Conservation (phyloP, 2,113 vertebrate genomes). For the Oncorhynchus masou region DNA sequence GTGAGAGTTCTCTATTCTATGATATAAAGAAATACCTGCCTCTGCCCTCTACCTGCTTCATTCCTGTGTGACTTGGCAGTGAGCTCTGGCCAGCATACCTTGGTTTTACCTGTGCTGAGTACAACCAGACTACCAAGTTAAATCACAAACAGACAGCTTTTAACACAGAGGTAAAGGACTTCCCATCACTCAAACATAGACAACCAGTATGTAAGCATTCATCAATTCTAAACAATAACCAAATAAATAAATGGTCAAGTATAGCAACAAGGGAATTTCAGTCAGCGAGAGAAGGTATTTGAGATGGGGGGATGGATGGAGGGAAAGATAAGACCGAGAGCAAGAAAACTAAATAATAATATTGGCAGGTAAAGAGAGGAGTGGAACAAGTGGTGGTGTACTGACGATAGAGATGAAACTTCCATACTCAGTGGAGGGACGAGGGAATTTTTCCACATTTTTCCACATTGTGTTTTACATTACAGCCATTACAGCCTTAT, state of each 20-base stretch:
- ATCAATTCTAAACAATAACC: conserved; percentile 55
- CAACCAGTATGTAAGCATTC: conserved; percentile 55
- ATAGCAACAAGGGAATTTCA: conserved; percentile 21
- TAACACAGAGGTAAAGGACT: conserved; percentile 36
- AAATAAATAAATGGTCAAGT: conserved; percentile 66
- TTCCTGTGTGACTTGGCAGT: conserved; percentile 7
- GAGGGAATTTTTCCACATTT: no score
- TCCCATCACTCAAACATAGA: conserved; percentile 63
- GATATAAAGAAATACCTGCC: neutral
- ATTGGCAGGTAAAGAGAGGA: conserved; percentile 21
- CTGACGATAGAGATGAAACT: conserved; percentile 34
- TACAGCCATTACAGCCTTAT: no score
- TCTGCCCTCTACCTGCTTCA: neutral
- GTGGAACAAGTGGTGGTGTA: conserved; percentile 46
- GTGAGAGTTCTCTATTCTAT: neutral
- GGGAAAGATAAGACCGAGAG: conserved; percentile 21
- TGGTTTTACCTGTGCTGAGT: conserved; percentile 20
- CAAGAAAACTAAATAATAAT: conserved; percentile 23
- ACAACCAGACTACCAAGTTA: conserved; percentile 38
- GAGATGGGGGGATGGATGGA: conserved; percentile 45
- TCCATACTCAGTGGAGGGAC: conserved; percentile 53
- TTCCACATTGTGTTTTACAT: no score
- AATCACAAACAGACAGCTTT: conserved; percentile 45
- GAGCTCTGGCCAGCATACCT: conserved; percentile 13
- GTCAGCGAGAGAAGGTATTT: conserved; percentile 51